Percentiles rank a stretch among this genome's conserved stretches.
Evolutionary conservation across 2,888 invertebrate species (phyloP).

Genomic region (Taenaris catops): DNA sequence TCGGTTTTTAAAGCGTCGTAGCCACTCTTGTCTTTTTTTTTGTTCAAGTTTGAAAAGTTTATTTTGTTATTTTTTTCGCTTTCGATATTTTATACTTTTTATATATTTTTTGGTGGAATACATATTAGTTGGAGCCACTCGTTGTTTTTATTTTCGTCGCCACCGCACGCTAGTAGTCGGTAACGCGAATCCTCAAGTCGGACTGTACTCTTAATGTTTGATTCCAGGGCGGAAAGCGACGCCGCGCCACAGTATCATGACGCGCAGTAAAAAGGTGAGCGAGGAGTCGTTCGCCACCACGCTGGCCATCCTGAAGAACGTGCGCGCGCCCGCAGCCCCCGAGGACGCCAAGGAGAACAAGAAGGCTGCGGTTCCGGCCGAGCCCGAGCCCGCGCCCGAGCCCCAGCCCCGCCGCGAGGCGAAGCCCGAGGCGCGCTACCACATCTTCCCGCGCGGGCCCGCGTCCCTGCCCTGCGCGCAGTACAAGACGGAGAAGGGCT

Average conservation of each 20-base stretch:
- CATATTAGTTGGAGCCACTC: constrained; percentile 24
- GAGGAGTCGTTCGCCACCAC: constrained; percentile 50
- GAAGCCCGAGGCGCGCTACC: constrained; percentile 36
- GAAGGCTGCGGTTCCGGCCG: constrained; percentile 16
- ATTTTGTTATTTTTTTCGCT: too few species aligned
- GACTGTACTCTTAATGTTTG: constrained; percentile 50
- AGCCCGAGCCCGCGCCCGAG: constrained; percentile 9
- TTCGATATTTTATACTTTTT: constrained; percentile 15
- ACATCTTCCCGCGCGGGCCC: constrained; percentile 42
- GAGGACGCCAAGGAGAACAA: constrained; percentile 26
- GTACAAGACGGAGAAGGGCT: constrained; percentile 72
- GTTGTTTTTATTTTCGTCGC: constrained; percentile 26
- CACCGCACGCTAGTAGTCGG: constrained; percentile 3
- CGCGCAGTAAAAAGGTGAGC: constrained; percentile 51
- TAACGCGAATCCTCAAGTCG: constrained; percentile 30
- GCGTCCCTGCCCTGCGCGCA: constrained; percentile 59
- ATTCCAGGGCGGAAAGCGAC: constrained; percentile 56
- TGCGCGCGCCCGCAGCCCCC: constrained; percentile 25
- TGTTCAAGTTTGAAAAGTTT: constrained; percentile 12
- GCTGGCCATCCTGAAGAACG: constrained; percentile 60
- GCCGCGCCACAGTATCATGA: constrained; percentile 54
- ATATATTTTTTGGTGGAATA: constrained; percentile 19
- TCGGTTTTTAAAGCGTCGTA: too few species aligned
- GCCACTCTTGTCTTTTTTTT: too few species aligned
- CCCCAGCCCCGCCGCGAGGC: constrained; percentile 18